Evolutionary conservation across 1,140 invertebrate species (phyloP).

Genomic region (Drosophila azteca): DNA sequence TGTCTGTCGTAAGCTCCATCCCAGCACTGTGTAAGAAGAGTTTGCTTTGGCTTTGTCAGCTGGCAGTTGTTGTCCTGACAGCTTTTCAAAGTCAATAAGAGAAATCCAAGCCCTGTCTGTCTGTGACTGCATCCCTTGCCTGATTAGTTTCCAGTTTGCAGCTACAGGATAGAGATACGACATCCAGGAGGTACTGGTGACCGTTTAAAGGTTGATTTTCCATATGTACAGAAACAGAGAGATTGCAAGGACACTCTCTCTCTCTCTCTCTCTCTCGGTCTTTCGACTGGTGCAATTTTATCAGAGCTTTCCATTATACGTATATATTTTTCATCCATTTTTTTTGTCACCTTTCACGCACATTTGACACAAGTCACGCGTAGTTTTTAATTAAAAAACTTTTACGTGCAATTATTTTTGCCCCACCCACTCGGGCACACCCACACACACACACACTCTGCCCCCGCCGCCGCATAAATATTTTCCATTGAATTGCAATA

Average conservation of each 20-base stretch:
- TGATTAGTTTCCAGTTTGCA: constrained; percentile 24
- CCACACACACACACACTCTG: background rate
- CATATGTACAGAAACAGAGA: no score
- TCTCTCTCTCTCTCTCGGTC: no score
- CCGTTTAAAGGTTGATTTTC: no score
- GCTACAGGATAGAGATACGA: no score
- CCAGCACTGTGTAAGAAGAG: constrained; percentile 9
- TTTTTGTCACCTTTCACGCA: constrained; percentile 56
- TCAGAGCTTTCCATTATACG: constrained; percentile 52
- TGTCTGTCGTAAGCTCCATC: constrained; percentile 7
- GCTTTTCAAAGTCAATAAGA: no score
- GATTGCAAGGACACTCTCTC: no score
- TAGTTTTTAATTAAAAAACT: constrained; percentile 82
- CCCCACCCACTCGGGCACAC: constrained; percentile 13
- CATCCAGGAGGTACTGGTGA: no score
- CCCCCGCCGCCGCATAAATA: constrained; percentile 25
- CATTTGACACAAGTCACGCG: constrained; percentile 70
- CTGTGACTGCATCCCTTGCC: constrained; percentile 5
- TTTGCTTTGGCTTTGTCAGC: constrained; percentile 17
- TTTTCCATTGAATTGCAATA: constrained; percentile 56
- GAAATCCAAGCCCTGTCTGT: no score
- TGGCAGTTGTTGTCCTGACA: constrained; percentile 5
- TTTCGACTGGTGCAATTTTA: constrained; percentile 15
- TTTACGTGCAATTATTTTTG: constrained; percentile 74
- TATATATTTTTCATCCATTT: constrained; percentile 25